Evolutionary conservation across 2,888 invertebrate species (phyloP).

Genomic region (Emmelina monodactyla): DNA sequence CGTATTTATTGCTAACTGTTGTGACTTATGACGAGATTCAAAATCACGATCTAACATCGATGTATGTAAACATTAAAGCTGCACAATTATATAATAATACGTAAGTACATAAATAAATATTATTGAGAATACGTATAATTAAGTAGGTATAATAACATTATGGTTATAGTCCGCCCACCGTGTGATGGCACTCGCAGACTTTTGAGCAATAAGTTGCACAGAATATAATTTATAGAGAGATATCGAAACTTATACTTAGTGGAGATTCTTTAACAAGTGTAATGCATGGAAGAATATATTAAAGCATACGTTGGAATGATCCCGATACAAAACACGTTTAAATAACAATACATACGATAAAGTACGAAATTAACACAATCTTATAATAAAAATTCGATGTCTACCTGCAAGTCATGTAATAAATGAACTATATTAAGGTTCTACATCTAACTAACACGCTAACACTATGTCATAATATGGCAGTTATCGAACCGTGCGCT

Average conservation of each 20-base stretch:
- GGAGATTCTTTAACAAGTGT: constrained; percentile 55
- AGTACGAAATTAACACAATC: constrained; percentile 27
- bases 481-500: constrained; percentile 63
- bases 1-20: constrained; percentile 57
- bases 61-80: constrained; percentile 66
- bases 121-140: constrained; percentile 40
- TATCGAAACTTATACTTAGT: constrained; percentile 36
- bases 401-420: constrained; percentile 51
- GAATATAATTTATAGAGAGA: constrained; percentile 31
- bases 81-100: constrained; percentile 60
- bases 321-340: constrained; percentile 20
- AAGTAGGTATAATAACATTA: constrained; percentile 41
- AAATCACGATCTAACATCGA: constrained; percentile 65
- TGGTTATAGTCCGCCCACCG: constrained; percentile 41
- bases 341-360: constrained; percentile 24
- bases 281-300: constrained; percentile 17
- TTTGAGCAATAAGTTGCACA: constrained; percentile 53
- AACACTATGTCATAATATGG: constrained; percentile 66
- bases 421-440: constrained; percentile 48
- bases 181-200: constrained; percentile 33
- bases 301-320: constrained; percentile 24
- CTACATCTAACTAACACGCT: constrained; percentile 53
- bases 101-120: constrained; percentile 62
- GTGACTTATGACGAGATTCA: constrained; percentile 67
- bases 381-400: constrained; percentile 49